Evolutionary conservation across 2,113 vertebrate species (phyloP), one percentile per base, ranked within the genome.

Genomic region (Paracyprichromis sp.): DNA sequence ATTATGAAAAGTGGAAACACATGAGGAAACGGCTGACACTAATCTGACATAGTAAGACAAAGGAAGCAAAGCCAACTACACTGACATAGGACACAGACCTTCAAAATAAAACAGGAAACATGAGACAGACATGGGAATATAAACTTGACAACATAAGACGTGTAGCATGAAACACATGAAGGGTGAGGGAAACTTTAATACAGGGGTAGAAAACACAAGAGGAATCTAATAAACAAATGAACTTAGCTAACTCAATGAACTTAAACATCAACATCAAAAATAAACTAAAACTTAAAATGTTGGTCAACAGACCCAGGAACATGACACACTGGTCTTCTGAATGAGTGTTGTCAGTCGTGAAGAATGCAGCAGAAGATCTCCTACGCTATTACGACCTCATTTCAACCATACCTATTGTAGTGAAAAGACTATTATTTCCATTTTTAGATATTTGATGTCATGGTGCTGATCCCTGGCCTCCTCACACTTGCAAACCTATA

Each of bases 391-490:
- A 16, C 9, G 6, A 16, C n/a, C 12, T 21, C 34, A 40, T 40
- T 69, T 69, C 34, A 69, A 12, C 19, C 7, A 40, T 24, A 4
- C 8, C 36, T 21, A 43, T 24, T 14, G 36, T 45, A 26, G 12
- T 45, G n/a, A 73, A 71, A 71, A 43, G 21, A 47, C 14, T 29
- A 24, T 45, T 26, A 71, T 47, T 47, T 73, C 8, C 8, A 73
- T 0, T 16, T 29, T 47, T 29, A 2, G 24, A 76, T 29, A 76
- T 76, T 0, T 78, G 9, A 12, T 47, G 43, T 26, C 69, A 76
- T 47, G 24, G 24, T 0, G 7, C 43, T 78, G 43, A 29, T 50
- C 4, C 0, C 16, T 45, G 6, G 9, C 4, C 0, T 76, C 21
- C 9, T 31, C 71, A 7, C 71, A 17, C 57, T 34, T 45, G 1